These are phyloP conservation scores for Lagria hirta DNA, from an alignment of 2,888 invertebrate species.

Conservation along the genomic window DNA sequence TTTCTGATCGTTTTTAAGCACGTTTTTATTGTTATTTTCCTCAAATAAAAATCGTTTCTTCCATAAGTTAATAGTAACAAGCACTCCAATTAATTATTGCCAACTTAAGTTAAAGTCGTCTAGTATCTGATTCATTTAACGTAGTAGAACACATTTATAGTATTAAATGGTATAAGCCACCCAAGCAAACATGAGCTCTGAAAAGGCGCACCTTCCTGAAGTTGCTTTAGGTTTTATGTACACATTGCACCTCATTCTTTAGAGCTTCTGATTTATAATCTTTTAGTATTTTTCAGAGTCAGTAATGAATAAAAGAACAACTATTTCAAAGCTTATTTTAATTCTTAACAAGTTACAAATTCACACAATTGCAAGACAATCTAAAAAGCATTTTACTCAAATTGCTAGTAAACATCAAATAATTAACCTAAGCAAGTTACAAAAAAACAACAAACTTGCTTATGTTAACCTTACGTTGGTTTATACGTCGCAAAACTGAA, in stretches of 20 bases:
- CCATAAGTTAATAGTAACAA: no score
- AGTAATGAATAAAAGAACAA: slow-evolving; percentile 14
- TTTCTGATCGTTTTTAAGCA: slow-evolving; percentile 58
- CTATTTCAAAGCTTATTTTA: slow-evolving; percentile 32
- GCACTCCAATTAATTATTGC: no score
- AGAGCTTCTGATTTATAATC: no score
- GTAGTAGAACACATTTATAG: no score
- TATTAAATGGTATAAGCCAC: no score
- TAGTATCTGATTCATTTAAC: no score
- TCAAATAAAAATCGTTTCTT: no score
- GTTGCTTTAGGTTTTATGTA: no score
- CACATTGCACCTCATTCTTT: no score
- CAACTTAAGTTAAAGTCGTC: no score
- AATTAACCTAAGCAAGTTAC: slow-evolving; percentile 29
- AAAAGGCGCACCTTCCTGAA: no score
- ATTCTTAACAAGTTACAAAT: slow-evolving; percentile 31
- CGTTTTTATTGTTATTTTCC: slow-evolving; percentile 11
- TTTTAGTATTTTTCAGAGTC: slow-evolving; percentile 6
- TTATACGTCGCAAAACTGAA: slow-evolving; percentile 28
- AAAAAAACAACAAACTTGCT: slow-evolving; percentile 23
- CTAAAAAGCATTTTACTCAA: slow-evolving; percentile 34
- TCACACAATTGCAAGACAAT: slow-evolving; percentile 34
- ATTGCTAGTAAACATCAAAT: slow-evolving; percentile 28
- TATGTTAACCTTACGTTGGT: slow-evolving; percentile 26
- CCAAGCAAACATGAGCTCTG: no score